Conservation (phyloP, 30 jellyfish, hydroid and myxozoan genomes). For the Aurelia sp. region DNA sequence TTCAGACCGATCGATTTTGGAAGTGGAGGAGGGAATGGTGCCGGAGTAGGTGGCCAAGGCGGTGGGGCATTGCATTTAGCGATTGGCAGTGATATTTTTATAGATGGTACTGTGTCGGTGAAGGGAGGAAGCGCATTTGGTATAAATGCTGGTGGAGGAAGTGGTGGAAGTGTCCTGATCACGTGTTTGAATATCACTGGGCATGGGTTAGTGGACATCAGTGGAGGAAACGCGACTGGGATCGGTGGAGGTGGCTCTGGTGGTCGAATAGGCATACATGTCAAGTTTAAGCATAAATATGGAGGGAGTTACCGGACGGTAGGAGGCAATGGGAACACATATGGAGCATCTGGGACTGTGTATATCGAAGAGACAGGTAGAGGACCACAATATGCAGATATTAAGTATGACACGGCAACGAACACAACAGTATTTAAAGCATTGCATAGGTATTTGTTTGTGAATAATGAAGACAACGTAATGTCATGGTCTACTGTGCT, state of each 20-base stretch:
- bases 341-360: constrained; percentile 71
- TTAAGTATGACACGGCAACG: constrained; percentile 41
- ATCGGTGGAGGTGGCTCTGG: constrained; percentile 77
- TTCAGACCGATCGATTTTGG: constrained; percentile 61
- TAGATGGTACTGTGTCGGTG: constrained; percentile 61
- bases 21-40: constrained; percentile 67
- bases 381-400: constrained; percentile 69
- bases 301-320: constrained; percentile 69
- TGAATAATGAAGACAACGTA: constrained; percentile 50
- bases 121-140: constrained; percentile 52
- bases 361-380: constrained; percentile 70
- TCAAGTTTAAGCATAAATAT: constrained; percentile 40
- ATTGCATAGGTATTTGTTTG: constrained; percentile 44
- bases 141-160: constrained; percentile 65
- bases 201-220: constrained; percentile 57
- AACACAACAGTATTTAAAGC: constrained; percentile 58
- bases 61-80: constrained; percentile 55
- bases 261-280: constrained; percentile 69
- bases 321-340: constrained; percentile 65
- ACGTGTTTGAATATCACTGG: constrained; percentile 63
- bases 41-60: constrained; percentile 63
- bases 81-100: constrained; percentile 40
- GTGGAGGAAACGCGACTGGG: constrained; percentile 70
- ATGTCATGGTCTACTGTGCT: constrained; percentile 76
- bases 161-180: constrained; percentile 70